Evolutionary conservation across 2,797 vertebrate genomes (phyloP), one percentile per base, ranked within the genome.

Genomic region (Acanthurus tractus): DNA sequence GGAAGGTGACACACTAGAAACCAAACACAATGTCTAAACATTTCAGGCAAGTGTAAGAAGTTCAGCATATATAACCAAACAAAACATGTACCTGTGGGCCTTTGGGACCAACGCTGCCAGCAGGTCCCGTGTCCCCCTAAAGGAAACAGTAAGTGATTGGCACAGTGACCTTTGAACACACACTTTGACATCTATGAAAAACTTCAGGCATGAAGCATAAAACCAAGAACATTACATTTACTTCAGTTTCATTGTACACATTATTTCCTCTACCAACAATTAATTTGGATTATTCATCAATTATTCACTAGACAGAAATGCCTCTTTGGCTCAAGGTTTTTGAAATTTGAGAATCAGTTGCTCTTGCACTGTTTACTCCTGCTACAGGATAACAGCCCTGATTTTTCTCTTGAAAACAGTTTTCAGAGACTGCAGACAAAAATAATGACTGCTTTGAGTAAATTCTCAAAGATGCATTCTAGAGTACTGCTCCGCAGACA

Each of bases 111-210:
- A 85, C 58, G 38, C 84, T 85, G 17, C 97, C 96, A 13, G 87
- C 65, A 73, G 96, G 95, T 0, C 97, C 97, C 55, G 74, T 46
- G 42, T 97, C 96, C 10, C 97, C 97, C 97, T 98, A 78, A 45
- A 79, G 76, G 55, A 75, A 53, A 82, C 36, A 56, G 81, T 40
- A 49, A 73, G 73, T 6, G 0, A 36, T 17, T 70, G 18, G 76
- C 9, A 67, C 2, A 34, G 29, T 34, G 29, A 34, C 29, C 29
- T 36, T n/a, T 67, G 36, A 18, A 17, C 6, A 7, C 65, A 55
- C 7, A 48, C 52, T 46, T 40, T 65, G 42, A 72, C 0, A 11
- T 52, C 15, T 18, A 2, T 45, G 6, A 58, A 54, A 48, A 10
- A 8, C 49, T 57, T 8, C 22, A 53, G 25, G 12, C 4, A 29